Evolutionary conservation across 2,113 vertebrate genomes (phyloP), one percentile per base, ranked within the genome.

Genomic region (Grallaria varia): DNA sequence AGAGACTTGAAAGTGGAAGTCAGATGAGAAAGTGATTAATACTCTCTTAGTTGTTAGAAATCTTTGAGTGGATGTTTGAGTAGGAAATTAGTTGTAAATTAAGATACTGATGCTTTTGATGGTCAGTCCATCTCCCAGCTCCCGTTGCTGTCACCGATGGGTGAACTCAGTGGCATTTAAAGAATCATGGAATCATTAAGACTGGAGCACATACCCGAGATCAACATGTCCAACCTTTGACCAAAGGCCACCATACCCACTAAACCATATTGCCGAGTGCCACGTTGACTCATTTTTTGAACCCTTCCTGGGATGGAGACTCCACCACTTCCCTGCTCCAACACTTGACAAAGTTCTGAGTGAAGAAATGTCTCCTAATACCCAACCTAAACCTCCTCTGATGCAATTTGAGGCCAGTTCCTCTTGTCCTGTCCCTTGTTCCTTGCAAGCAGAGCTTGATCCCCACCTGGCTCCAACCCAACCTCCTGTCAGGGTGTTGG

Each of bases 391-490:
- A 40, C 17, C 24, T 47, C 14, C 17, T 16, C 9, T 31, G 16
- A 20, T 7, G 4, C 24, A 25, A 3, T 5, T 10, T 10, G 24
- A 60, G 28, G 60, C 24, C 1, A 0, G 45, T 68, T n/a, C 39
- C 45, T 47, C 45, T 30, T 6, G 2, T 63, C 12, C 69, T 53
- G n/a, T 30, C 13, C 14, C 19, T 16, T 28, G 7, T 52, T 74
- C 8, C 23, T 16, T 25, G 39, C 8, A 8, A 67, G 8, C 28
- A 75, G 39, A 53, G 6, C 28, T 19, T 0, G 0, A 79, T 1
- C 2, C 31, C 13, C 53, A 52, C 20, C 59, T 17, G 37, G 37
- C 2, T 64, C 3, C 33, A 23, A 58, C 56, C 56, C 2, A 1
- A 9, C 15, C 15, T 81, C 23, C 27, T n/a, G 2, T 52, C 87